These are phyloP conservation scores for Craterocephalus amniculus DNA, from an alignment of 2,797 vertebrate genomes.

Conservation along the genomic window DNA sequence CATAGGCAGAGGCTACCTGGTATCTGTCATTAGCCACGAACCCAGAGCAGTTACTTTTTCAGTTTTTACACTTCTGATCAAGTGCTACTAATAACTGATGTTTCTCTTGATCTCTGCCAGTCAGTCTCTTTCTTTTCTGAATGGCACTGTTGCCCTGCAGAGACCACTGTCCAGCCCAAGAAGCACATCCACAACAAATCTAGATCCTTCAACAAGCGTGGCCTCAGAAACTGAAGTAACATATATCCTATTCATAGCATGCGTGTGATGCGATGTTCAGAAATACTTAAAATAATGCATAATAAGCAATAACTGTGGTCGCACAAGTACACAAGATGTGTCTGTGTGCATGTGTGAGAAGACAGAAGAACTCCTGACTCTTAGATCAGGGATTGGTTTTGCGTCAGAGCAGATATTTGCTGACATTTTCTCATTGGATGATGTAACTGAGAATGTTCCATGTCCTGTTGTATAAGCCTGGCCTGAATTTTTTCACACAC, in stretches of 20 bases:
- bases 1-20: not conserved
- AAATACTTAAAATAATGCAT: not conserved
- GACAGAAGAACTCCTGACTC: not conserved
- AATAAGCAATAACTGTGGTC: not conserved
- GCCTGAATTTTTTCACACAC: not conserved
- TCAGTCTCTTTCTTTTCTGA: not conserved
- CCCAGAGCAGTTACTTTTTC: not conserved
- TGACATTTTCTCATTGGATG: not conserved
- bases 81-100: not conserved
- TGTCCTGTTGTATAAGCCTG: not conserved
- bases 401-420: not conserved
- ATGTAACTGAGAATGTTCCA: not conserved
- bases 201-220: no score
- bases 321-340: not conserved
- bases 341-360: not conserved
- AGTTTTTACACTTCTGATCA: not conserved
- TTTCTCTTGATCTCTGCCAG: not conserved
- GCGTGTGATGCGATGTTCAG: not conserved
- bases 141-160: not conserved
- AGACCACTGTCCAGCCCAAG: conserved; percentile 3
- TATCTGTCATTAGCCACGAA: not conserved
- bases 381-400: not conserved
- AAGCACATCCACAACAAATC: not conserved
- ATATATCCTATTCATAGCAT: no score
- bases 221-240: no score